phyloP scores from a whole-genome alignment of 1,140 invertebrate genomes.

The Popillia japonica region DNA sequence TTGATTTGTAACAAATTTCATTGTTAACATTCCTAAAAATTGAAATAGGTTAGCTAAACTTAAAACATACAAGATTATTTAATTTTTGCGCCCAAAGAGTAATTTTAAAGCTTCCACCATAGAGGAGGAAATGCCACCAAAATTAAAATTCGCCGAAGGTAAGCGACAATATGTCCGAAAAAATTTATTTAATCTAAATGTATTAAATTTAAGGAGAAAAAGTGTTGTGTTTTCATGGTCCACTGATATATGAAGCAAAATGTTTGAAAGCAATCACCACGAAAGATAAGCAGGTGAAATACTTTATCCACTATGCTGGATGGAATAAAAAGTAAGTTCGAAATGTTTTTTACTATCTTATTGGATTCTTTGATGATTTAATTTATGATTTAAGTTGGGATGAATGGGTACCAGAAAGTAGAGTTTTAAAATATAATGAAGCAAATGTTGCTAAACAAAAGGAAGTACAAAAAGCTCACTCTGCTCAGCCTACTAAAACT shows the following conservation, averaged over 20 bases:
- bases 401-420: conserved; percentile 95
- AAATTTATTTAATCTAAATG: conserved; percentile 38
- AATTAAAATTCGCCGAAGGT: conserved; percentile 74
- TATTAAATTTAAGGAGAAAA: conserved; percentile 79
- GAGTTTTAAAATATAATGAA: conserved; percentile 94
- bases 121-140: conserved; percentile 60
- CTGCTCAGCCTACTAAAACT: conserved; percentile 71
- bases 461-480: conserved; percentile 85
- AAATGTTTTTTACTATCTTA: background rate
- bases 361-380: background rate
- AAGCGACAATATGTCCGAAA: conserved; percentile 22
- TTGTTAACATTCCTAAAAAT: background rate
- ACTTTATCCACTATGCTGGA: conserved; percentile 96
- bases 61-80: background rate
- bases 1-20: background rate
- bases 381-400: conserved; percentile 83
- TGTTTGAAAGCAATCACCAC: conserved; percentile 84
- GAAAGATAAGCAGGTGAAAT: conserved; percentile 87
- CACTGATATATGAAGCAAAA: conserved; percentile 95
- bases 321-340: conserved; percentile 94
- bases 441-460: conserved; percentile 89
- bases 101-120: too few species aligned
- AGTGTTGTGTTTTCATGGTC: conserved; percentile 95
- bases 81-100: too few species aligned
- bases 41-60: background rate